Evolutionary conservation across 2,113 vertebrate genomes (phyloP).

Genomic region (Philantomba maxwellii): DNA sequence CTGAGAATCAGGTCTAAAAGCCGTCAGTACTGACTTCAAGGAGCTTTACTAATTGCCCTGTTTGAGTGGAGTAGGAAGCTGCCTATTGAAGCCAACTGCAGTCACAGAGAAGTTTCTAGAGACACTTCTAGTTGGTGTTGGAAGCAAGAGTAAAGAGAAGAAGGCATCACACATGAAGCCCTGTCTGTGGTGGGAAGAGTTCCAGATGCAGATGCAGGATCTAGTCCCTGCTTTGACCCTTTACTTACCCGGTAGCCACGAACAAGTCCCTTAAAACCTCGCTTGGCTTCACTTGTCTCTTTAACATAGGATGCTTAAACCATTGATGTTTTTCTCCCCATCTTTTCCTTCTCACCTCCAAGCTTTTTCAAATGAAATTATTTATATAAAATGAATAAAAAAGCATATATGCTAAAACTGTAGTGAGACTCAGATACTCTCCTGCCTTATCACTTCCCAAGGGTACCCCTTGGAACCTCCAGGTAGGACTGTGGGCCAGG

Average conservation of each 20-base stretch:
- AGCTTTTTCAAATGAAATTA: background rate
- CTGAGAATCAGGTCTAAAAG: background rate
- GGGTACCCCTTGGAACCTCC: background rate
- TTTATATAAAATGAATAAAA: background rate
- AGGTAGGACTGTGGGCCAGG: background rate
- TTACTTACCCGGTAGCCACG: background rate
- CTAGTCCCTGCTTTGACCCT: background rate
- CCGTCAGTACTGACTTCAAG: background rate
- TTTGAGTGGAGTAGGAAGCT: background rate
- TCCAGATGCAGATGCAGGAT: background rate
- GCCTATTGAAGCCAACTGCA: background rate
- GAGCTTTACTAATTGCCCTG: background rate
- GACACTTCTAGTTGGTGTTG: background rate
- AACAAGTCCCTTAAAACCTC: background rate
- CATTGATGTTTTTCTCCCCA: background rate
- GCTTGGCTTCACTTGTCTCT: background rate
- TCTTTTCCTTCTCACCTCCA: background rate
- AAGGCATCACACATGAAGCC: accelerated
- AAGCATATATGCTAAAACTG: background rate
- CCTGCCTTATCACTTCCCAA: background rate
- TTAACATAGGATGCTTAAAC: background rate
- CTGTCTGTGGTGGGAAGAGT: background rate
- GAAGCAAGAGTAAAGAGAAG: background rate
- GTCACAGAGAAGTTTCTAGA: background rate
- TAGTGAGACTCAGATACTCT: background rate